Conservation (phyloP, 2,797 vertebrate species). For the Chrysocyon brachyurus region DNA sequence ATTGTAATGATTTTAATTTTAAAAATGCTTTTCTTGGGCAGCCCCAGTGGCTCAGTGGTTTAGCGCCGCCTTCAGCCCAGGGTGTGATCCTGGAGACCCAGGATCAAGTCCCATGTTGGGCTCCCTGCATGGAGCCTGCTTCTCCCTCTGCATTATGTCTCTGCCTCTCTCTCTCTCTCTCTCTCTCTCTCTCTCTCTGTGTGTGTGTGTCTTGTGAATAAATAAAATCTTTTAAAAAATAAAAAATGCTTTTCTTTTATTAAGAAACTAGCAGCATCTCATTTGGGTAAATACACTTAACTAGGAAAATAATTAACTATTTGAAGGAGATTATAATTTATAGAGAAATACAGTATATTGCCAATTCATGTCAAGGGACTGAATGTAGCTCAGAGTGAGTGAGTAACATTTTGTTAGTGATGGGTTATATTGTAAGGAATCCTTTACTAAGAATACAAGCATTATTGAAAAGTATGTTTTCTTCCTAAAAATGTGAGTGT, state of each 20-base stretch:
- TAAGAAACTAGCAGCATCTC: background rate
- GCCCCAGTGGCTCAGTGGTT: too few species aligned
- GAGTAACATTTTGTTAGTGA: conserved; percentile 1
- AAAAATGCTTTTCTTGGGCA: background rate
- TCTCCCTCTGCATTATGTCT: too few species aligned
- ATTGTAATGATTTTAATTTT: conserved; percentile 33
- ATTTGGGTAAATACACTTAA: conserved; percentile 43
- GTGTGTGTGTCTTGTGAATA: too few species aligned
- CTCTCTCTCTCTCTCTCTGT: too few species aligned
- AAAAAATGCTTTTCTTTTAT: conserved; percentile 21
- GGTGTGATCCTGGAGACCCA: too few species aligned
- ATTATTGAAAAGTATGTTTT: background rate
- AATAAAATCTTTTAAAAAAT: background rate
- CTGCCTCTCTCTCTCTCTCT: too few species aligned
- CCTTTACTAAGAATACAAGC: background rate
- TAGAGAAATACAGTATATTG: background rate
- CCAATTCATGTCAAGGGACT: background rate
- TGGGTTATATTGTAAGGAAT: background rate
- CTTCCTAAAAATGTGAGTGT: background rate
- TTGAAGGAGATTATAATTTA: background rate
- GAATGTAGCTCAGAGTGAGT: background rate
- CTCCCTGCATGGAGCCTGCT: too few species aligned
- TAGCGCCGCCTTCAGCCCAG: too few species aligned
- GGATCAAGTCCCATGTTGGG: too few species aligned
- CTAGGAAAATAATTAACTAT: background rate